phyloP scores from a whole-genome alignment of 2,113 vertebrate genomes.

The Tenebrosternarchus preto region DNA sequence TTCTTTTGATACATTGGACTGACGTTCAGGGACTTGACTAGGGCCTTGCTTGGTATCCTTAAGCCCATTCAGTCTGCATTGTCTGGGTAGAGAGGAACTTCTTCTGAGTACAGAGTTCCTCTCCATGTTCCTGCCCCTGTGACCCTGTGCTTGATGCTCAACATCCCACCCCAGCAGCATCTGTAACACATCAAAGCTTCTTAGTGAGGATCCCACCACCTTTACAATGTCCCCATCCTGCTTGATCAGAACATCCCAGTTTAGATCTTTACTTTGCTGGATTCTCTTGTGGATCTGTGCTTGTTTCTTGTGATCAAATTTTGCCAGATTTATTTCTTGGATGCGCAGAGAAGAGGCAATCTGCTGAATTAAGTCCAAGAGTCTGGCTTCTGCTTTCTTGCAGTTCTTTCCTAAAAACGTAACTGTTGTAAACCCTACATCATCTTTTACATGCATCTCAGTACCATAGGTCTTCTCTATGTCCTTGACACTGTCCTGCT shows the following conservation, averaged over 20 bases:
- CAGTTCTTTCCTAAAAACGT: constrained; percentile 32
- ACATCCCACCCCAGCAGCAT: constrained; percentile 31
- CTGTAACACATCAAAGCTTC: constrained; percentile 63
- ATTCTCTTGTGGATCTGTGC: not conserved
- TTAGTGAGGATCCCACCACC: constrained; percentile 60
- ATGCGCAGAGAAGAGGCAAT: constrained; percentile 48
- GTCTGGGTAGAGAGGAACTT: constrained; percentile 61
- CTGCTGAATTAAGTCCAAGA: constrained; percentile 45
- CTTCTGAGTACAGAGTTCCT: not conserved
- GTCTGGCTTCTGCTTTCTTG: not conserved
- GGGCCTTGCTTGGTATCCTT: rapidly evolving
- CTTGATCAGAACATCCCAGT: constrained; percentile 46
- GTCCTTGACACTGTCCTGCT: rapidly evolving
- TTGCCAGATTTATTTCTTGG: constrained; percentile 57
- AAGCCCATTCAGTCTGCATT: rapidly evolving
- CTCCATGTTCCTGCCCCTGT: not conserved
- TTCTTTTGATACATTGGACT: not conserved
- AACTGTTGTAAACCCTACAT: constrained; percentile 22
- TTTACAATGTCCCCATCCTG: constrained; percentile 23
- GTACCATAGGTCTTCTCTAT: constrained; percentile 32
- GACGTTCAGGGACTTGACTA: not conserved
- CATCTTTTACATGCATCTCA: rapidly evolving
- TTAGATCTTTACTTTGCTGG: not conserved
- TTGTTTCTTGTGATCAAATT: not conserved
- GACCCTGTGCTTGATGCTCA: rapidly evolving